A percentile compares a stretch with the other conserved stretches of the same genome.
Conservation (phyloP, 2,888 invertebrate genomes). For the Minunthozetes semirufus region DNA sequence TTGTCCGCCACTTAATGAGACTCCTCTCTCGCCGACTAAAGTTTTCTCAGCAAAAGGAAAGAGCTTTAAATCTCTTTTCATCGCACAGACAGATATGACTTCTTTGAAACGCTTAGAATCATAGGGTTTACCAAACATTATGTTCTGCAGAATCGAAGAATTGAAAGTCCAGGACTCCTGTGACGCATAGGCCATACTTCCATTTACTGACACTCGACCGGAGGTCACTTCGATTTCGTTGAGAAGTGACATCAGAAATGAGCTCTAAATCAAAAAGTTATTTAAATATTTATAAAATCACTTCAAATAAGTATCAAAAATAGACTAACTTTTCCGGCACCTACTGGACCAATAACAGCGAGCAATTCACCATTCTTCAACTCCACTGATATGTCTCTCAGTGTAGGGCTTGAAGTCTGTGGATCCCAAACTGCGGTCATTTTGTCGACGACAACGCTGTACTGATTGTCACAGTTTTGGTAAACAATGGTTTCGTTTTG, state of each 20-base stretch:
- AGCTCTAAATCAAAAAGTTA: slow-evolving; percentile 44
- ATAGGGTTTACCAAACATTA: slow-evolving; percentile 49
- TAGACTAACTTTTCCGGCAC: slow-evolving; percentile 58
- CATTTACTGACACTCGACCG: slow-evolving; percentile 24
- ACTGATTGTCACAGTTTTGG: background rate
- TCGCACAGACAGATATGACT: slow-evolving; percentile 48
- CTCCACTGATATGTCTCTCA: slow-evolving; percentile 46
- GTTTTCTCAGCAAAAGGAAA: slow-evolving; percentile 53
- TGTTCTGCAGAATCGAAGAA: slow-evolving; percentile 50
- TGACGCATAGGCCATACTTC: slow-evolving; percentile 34
- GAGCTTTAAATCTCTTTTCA: slow-evolving; percentile 51
- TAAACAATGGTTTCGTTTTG: background rate
- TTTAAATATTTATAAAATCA: no score
- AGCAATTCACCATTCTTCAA: slow-evolving; percentile 54
- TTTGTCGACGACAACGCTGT: slow-evolving; percentile 25
- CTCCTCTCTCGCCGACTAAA: slow-evolving; percentile 55
- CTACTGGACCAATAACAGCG: slow-evolving; percentile 79
- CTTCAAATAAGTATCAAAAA: background rate
- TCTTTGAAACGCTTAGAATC: slow-evolving; percentile 46
- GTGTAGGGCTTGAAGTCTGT: slow-evolving; percentile 44
- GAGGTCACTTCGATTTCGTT: slow-evolving; percentile 18
- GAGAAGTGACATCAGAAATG: slow-evolving; percentile 36
- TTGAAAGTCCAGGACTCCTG: slow-evolving; percentile 43
- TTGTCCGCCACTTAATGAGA: slow-evolving; percentile 55
- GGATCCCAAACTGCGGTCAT: slow-evolving; percentile 20